Conservation (phyloP, 92 coral and sea anemone genomes). For the Epizoanthus scotinus region DNA sequence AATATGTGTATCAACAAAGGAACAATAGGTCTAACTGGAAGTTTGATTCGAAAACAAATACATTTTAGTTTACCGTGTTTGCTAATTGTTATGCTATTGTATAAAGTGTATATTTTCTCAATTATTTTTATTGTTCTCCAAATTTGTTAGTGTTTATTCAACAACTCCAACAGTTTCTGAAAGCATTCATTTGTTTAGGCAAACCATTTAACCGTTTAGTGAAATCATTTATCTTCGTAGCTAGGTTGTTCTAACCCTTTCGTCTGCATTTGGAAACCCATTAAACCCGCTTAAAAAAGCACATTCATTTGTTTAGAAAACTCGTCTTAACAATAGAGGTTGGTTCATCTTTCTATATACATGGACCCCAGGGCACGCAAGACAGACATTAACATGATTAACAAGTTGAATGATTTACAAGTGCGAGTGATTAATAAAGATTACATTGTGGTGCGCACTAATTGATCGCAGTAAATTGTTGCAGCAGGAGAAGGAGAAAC, state of each 20-base stretch:
- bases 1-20: too few species aligned
- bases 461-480: background rate
- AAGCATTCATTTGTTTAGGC: background rate
- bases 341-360: background rate
- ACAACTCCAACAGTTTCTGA: background rate
- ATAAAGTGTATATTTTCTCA: background rate
- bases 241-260: background rate
- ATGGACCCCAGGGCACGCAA: background rate
- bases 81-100: too few species aligned
- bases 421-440: constrained; percentile 10
- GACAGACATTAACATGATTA: constrained; percentile 15
- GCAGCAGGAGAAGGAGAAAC: background rate
- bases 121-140: constrained; percentile 3
- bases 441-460: background rate
- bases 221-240: constrained; percentile 17
- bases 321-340: background rate
- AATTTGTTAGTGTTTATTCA: constrained; percentile 12
- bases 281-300: constrained; percentile 11
- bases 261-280: background rate
- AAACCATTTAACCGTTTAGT: background rate
- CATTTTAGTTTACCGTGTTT: too few species aligned
- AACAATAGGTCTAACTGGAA: too few species aligned
- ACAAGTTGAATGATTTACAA: constrained; percentile 28
- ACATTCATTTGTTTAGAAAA: constrained; percentile 20
- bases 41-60: too few species aligned